A percentile compares a stretch with the other conserved stretches of the same genome.
Evolutionary conservation across 2,113 vertebrate species (phyloP).

Genomic region (Gavialis gangeticus): DNA sequence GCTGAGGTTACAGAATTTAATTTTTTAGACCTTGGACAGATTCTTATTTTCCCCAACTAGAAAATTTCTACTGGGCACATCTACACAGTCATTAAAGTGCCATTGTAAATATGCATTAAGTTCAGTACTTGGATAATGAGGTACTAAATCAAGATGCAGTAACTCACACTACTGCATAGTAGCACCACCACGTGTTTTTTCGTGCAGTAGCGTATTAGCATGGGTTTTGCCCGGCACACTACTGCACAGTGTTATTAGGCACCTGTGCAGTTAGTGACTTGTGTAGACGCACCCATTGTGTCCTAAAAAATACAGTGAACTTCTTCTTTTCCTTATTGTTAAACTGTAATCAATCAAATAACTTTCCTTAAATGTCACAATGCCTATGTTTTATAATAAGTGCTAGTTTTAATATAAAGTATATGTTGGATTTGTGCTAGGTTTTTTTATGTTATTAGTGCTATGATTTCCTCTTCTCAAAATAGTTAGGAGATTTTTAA

Average conservation of each 20-base stretch:
- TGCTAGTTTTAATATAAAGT: neutral
- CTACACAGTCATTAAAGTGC: too few species aligned
- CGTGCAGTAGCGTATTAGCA: too few species aligned
- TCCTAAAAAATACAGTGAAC: neutral
- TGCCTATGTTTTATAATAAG: neutral
- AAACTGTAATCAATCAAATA: neutral
- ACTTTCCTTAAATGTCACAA: neutral
- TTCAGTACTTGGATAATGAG: too few species aligned
- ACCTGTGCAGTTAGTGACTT: too few species aligned
- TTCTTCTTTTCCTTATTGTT: neutral
- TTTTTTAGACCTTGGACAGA: neutral
- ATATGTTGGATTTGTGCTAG: neutral
- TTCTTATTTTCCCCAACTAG: neutral
- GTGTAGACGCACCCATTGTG: neutral
- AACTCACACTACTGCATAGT: too few species aligned
- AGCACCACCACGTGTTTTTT: too few species aligned
- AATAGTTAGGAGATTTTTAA: neutral
- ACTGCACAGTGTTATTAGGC: too few species aligned
- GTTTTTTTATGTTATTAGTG: neutral
- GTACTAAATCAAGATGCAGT: too few species aligned
- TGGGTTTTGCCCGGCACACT: too few species aligned
- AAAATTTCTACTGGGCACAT: too few species aligned
- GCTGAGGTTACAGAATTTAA: neutral
- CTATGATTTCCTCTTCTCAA: neutral
- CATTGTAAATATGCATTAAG: too few species aligned